These are phyloP conservation scores for Eupithecia abbreviata DNA, from an alignment of 2,888 invertebrate genomes.

Conservation along the genomic window DNA sequence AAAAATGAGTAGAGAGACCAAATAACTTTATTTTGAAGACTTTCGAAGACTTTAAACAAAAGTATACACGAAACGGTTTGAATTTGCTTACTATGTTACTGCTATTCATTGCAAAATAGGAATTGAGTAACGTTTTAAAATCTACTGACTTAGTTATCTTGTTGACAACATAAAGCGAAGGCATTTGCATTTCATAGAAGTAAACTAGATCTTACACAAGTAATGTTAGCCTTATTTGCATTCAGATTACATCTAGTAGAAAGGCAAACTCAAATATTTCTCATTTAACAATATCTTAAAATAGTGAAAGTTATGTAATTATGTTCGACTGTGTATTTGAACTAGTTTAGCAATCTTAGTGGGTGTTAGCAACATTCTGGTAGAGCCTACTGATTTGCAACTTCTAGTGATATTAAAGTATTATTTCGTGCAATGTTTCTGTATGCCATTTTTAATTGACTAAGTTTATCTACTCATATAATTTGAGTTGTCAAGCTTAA, in stretches of 20 bases:
- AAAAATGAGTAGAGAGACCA: background rate
- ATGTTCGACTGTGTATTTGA: constrained; percentile 8
- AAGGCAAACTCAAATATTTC: constrained; percentile 1
- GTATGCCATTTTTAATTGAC: background rate
- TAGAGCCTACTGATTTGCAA: constrained; percentile 1
- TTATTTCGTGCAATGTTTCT: background rate
- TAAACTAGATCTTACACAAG: constrained; percentile 33
- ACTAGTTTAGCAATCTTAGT: constrained; percentile 21
- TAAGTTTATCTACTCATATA: background rate
- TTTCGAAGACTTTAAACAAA: background rate
- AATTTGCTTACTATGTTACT: background rate
- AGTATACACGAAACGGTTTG: background rate
- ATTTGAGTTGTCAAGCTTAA: constrained; percentile 1
- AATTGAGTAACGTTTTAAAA: constrained; percentile 21
- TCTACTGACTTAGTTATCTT: constrained; percentile 27
- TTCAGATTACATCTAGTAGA: constrained; percentile 14
- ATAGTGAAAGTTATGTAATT: constrained; percentile 19
- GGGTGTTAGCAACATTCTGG: constrained; percentile 4
- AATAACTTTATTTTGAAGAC: background rate
- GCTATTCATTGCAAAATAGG: constrained; percentile 4
- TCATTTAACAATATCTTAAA: constrained; percentile 13
- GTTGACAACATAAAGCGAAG: constrained; percentile 36
- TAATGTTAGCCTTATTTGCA: constrained; percentile 24
- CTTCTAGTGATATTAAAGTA: background rate
- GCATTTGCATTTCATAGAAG: constrained; percentile 33